Percentiles rank a stretch among this genome's conserved stretches.
phyloP scores from a whole-genome alignment of 2,113 vertebrate genomes.

The Malurus alboscapulatus region DNA sequence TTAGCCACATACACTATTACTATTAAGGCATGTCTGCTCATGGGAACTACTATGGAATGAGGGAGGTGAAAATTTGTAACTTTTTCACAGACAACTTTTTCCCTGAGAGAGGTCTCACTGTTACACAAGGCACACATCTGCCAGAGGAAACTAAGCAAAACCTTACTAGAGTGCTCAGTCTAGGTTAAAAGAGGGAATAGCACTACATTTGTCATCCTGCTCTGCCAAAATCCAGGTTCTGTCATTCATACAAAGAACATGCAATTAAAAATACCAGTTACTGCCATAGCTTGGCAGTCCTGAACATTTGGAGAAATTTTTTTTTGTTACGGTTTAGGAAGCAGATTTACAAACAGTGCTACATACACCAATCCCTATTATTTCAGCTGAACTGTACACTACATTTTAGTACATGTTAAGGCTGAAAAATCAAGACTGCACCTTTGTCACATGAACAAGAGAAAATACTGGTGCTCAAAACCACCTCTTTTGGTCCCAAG shows the following conservation, averaged over 20 bases:
- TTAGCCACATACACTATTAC: background rate
- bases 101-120: background rate
- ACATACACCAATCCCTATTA: background rate
- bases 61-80: background rate
- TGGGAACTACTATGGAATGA: background rate
- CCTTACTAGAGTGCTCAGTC: background rate
- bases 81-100: background rate
- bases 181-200: background rate
- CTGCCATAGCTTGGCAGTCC: background rate
- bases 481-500: background rate
- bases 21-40: background rate
- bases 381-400: background rate
- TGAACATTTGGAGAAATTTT: background rate
- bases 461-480: background rate
- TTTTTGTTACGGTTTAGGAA: background rate
- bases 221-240: background rate
- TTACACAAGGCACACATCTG: background rate
- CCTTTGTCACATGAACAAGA: background rate
- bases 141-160: background rate
- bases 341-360: background rate
- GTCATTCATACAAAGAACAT: background rate
- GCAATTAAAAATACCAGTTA: background rate
- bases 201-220: background rate
- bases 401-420: background rate
- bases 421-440: accelerated